Percentiles rank a stretch among this genome's conserved stretches.
Conservation (phyloP, 2,797 vertebrate species). For the Cyclura pinguis region DNA sequence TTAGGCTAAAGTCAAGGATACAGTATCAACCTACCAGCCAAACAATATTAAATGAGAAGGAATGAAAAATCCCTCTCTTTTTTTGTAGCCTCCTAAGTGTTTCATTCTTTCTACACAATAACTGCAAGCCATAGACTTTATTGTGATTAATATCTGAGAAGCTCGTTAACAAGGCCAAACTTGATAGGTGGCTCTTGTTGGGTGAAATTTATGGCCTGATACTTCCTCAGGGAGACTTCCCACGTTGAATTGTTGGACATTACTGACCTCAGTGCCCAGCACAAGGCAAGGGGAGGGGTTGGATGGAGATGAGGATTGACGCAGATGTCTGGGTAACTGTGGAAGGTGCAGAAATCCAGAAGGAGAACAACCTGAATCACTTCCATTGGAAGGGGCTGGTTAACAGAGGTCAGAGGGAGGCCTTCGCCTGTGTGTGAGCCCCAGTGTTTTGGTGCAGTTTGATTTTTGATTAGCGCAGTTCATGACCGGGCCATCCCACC, state of each 20-base stretch:
- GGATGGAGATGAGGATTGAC: constrained; percentile 73
- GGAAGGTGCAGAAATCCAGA: constrained; percentile 78
- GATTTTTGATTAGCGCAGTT: constrained; percentile 79
- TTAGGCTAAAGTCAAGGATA: background rate
- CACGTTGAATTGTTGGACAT: constrained; percentile 82
- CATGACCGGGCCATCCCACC: constrained; percentile 78
- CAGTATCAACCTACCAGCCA: constrained; percentile 2
- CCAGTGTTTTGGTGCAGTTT: constrained; percentile 77
- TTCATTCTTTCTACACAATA: constrained; percentile 46
- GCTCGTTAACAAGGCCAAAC: constrained; percentile 72
- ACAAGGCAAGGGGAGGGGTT: constrained; percentile 58
- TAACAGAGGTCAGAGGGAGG: constrained; percentile 74
- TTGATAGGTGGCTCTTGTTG: constrained; percentile 81
- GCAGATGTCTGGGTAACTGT: constrained; percentile 80
- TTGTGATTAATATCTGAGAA: constrained; percentile 73
- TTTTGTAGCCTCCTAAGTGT: constrained; percentile 40
- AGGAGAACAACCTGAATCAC: constrained; percentile 76
- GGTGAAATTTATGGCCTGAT: constrained; percentile 81
- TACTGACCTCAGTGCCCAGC: constrained; percentile 81
- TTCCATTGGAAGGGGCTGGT: constrained; percentile 79
- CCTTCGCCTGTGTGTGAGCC: constrained; percentile 70
- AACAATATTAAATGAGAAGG: constrained; percentile 3
- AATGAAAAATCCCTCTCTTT: constrained; percentile 34
- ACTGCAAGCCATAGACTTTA: constrained; percentile 51
- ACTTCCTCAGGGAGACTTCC: constrained; percentile 84